These are phyloP conservation scores for Lophius piscatorius DNA, from an alignment of 2,113 vertebrate genomes.

Conservation along the genomic window DNA sequence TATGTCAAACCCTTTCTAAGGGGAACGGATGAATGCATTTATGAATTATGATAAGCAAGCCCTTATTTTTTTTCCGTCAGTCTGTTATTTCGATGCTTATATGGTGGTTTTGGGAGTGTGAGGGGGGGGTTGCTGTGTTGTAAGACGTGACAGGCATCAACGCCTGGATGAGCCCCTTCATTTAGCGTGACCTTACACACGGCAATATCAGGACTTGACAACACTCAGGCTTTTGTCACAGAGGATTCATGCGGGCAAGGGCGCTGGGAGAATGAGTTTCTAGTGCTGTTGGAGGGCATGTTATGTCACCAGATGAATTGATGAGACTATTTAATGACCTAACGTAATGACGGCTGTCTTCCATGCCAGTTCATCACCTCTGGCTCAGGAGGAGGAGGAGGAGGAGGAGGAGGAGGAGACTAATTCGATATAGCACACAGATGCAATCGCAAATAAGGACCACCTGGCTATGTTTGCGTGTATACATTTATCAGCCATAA, in stretches of 20 bases:
- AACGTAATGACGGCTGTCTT: slow-evolving; percentile 37
- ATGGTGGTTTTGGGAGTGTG: too few species aligned
- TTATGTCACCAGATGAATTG: slow-evolving; percentile 52
- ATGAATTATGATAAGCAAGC: too few species aligned
- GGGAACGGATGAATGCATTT: too few species aligned
- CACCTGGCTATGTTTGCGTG: too few species aligned
- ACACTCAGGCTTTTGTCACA: slow-evolving; percentile 25
- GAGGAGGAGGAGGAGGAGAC: too few species aligned
- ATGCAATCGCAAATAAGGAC: too few species aligned
- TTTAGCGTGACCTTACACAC: slow-evolving; percentile 38
- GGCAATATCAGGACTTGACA: slow-evolving; percentile 56
- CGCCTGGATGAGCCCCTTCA: slow-evolving; percentile 12
- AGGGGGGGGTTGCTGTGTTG: too few species aligned
- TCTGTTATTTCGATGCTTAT: too few species aligned
- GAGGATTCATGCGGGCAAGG: slow-evolving; percentile 41
- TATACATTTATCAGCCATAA: too few species aligned
- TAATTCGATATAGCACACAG: too few species aligned
- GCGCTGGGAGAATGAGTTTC: slow-evolving; percentile 26
- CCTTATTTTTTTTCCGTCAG: too few species aligned
- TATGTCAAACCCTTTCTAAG: neutral
- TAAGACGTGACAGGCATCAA: slow-evolving; percentile 12
- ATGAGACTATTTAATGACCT: slow-evolving; percentile 61
- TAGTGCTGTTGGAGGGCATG: slow-evolving; percentile 36
- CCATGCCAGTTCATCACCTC: slow-evolving; percentile 46
- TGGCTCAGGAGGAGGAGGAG: slow-evolving; percentile 12